Conservation (phyloP, 2,797 vertebrate genomes). For the Hippopotamyrus pictus region DNA sequence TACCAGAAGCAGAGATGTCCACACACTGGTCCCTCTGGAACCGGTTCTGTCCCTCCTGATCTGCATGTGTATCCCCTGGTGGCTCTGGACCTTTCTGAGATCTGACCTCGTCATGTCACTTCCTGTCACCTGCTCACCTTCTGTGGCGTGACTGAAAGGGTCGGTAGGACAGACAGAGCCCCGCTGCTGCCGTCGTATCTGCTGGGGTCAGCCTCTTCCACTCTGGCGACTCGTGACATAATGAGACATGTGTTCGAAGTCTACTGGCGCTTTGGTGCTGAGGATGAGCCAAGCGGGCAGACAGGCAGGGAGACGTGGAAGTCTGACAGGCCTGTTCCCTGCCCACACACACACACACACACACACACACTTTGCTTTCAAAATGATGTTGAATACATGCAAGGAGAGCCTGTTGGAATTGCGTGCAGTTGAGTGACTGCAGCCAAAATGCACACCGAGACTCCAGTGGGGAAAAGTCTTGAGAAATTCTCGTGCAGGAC, state of each 20-base stretch:
- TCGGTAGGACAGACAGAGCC: slow-evolving; percentile 25
- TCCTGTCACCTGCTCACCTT: background rate
- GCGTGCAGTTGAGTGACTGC: background rate
- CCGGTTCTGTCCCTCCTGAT: background rate
- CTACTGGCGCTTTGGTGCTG: background rate
- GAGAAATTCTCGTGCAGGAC: background rate
- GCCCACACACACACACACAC: background rate
- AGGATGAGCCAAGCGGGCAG: background rate
- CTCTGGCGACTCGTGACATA: background rate
- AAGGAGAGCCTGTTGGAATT: background rate
- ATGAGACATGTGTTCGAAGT: background rate
- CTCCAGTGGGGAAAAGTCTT: background rate
- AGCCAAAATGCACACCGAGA: background rate
- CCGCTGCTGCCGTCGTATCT: background rate
- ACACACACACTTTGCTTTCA: background rate
- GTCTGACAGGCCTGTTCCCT: background rate
- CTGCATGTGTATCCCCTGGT: background rate
- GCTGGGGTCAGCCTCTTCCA: background rate
- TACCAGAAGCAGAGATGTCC: background rate
- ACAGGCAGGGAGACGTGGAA: background rate
- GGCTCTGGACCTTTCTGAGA: background rate
- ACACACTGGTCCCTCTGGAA: background rate
- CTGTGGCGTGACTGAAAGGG: background rate
- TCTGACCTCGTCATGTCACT: background rate
- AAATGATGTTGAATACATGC: background rate